These are phyloP conservation scores for Stenichneumon culpator DNA, from an alignment of 2,888 invertebrate species.

Conservation along the genomic window DNA sequence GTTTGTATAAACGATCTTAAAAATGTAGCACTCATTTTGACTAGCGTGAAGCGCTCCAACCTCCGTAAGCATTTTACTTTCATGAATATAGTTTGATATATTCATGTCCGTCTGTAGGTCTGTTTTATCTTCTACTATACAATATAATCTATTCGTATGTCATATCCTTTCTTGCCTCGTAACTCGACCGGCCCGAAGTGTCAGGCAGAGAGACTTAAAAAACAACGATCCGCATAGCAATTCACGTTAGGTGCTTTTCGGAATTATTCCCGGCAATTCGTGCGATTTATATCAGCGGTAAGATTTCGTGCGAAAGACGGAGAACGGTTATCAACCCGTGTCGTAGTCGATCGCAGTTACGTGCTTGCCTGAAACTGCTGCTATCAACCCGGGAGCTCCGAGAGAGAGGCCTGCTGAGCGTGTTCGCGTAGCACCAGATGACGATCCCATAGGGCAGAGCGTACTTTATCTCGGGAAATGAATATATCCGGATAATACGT, in stretches of 20 bases:
- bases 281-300: background rate
- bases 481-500: conserved; percentile 59
- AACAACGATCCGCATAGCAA: background rate
- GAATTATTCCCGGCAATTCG: conserved; percentile 1
- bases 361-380: conserved; percentile 29
- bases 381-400: conserved; percentile 41
- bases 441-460: conserved; percentile 14
- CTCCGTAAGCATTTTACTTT: too few species aligned
- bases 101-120: background rate
- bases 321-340: conserved; percentile 12
- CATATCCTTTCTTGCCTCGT: background rate
- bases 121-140: background rate
- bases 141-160: background rate
- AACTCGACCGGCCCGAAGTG: background rate
- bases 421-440: conserved; percentile 33
- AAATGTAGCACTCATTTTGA: too few species aligned
- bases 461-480: conserved; percentile 47
- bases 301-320: conserved; percentile 1
- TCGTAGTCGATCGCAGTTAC: conserved; percentile 25
- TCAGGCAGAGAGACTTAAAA: background rate
- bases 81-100: background rate
- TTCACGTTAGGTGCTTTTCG: background rate
- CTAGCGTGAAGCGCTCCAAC: too few species aligned
- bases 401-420: conserved; percentile 27
- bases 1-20: too few species aligned